These are phyloP conservation scores for Paratilapia polleni DNA, from an alignment of 2,113 vertebrate genomes.

Conservation along the genomic window DNA sequence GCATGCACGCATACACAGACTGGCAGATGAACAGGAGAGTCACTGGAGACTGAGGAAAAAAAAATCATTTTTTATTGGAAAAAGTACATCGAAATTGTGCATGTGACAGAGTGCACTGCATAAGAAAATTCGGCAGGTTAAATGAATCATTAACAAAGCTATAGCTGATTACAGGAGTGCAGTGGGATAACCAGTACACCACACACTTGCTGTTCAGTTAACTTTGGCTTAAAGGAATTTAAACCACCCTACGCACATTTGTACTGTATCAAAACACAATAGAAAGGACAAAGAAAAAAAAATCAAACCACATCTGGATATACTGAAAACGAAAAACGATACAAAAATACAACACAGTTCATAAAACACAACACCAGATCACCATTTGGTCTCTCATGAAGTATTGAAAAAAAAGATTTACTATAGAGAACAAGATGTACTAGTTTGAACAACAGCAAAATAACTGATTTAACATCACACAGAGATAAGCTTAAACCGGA, in stretches of 20 bases:
- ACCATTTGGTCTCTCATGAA: conserved; percentile 1
- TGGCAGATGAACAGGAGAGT: background rate
- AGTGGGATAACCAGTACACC: conserved; percentile 57
- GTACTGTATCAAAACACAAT: conserved; percentile 17
- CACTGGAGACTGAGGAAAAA: conserved; percentile 12
- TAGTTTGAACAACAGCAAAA: background rate
- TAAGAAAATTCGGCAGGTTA: conserved; percentile 26
- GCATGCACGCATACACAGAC: background rate
- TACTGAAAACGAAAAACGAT: background rate
- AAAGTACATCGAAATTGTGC: conserved; percentile 34
- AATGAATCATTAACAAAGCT: conserved; percentile 46
- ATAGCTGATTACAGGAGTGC: conserved; percentile 13
- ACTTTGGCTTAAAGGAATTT: background rate
- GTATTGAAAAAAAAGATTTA: background rate
- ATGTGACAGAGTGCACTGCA: conserved; percentile 17
- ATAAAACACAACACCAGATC: conserved; percentile 13
- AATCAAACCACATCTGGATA: background rate
- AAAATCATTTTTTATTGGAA: conserved; percentile 58
- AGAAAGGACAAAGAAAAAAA: background rate
- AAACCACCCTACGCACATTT: conserved; percentile 13
- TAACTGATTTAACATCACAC: background rate
- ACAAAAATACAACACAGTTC: background rate
- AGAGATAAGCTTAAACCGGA: background rate
- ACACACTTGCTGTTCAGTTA: conserved; percentile 16
- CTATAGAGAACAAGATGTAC: background rate